phyloP scores from a whole-genome alignment of 2,797 vertebrate species.

The Hypotaenidia okinawae region DNA sequence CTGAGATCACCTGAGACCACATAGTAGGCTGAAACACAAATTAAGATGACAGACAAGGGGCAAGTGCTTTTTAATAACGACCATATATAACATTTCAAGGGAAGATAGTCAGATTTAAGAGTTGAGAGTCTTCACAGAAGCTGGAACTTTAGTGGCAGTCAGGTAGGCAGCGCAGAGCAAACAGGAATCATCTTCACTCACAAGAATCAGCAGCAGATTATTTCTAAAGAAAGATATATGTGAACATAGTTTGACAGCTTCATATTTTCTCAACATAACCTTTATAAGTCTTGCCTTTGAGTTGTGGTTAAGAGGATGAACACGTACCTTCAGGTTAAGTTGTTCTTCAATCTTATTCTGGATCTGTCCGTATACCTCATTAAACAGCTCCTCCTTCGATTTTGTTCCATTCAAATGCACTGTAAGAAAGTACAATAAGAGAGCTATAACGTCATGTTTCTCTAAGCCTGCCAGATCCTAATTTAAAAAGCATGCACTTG shows the following conservation, averaged over 20 bases:
- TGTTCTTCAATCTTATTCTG: slow-evolving; percentile 84
- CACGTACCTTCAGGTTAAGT: slow-evolving; percentile 55
- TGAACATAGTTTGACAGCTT: background rate
- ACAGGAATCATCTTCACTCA: slow-evolving; percentile 40
- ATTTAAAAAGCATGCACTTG: background rate
- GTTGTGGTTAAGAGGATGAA: background rate
- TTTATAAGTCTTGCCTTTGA: background rate
- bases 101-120: background rate
- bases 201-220: slow-evolving; percentile 2
- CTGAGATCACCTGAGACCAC: background rate
- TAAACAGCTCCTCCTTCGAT: slow-evolving; percentile 88
- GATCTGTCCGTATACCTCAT: slow-evolving; percentile 85
- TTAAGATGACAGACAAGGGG: slow-evolving; percentile 16
- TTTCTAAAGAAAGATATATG: slow-evolving; percentile 6
- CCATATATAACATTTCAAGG: slow-evolving; percentile 1
- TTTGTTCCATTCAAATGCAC: slow-evolving; percentile 89
- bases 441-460: background rate
- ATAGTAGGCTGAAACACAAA: background rate
- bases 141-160: slow-evolving; percentile 58
- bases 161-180: slow-evolving; percentile 23
- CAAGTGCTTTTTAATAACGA: slow-evolving; percentile 68
- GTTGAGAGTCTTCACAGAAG: slow-evolving; percentile 69
- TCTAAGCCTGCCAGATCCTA: background rate
- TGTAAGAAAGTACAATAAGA: slow-evolving; percentile 64
- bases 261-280: background rate